These are phyloP conservation scores for Hemicentrotus pulcherrimus DNA, from an alignment of 35 echinoderm and acorn worm species.

Conservation along the genomic window DNA sequence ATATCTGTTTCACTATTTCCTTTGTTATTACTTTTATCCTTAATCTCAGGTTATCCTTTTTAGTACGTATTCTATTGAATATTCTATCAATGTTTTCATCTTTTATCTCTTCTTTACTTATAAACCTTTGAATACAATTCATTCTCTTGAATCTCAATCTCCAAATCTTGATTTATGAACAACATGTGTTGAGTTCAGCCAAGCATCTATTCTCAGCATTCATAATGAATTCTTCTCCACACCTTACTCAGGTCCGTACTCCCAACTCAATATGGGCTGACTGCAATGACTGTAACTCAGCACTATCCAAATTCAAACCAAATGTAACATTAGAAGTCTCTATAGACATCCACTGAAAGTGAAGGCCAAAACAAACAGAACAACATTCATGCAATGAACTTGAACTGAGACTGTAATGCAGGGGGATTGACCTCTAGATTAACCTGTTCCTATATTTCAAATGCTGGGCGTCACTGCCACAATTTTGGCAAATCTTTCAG, in stretches of 20 bases:
- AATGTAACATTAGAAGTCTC: conserved; percentile 11
- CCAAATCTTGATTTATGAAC: background rate
- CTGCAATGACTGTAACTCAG: background rate
- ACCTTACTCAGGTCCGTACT: background rate
- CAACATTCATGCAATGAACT: conserved; percentile 18
- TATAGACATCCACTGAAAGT: background rate
- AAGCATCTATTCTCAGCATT: background rate
- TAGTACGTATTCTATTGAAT: too few species aligned
- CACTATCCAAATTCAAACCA: conserved; percentile 12
- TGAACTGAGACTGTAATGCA: background rate
- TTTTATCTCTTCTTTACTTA: too few species aligned
- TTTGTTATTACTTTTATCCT: too few species aligned
- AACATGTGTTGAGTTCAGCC: background rate
- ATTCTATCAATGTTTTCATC: too few species aligned
- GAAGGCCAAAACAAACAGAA: conserved; percentile 2
- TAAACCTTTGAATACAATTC: background rate
- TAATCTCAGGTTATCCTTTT: too few species aligned
- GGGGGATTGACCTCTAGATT: background rate
- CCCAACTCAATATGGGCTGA: background rate
- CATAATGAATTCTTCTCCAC: background rate
- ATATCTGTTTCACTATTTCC: too few species aligned
- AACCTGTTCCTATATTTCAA: background rate
- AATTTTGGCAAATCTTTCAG: background rate
- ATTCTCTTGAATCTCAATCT: background rate
- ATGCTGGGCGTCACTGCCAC: conserved; percentile 5